phyloP scores from a whole-genome alignment of 2,888 invertebrate species.

The Lycia hirtaria region DNA sequence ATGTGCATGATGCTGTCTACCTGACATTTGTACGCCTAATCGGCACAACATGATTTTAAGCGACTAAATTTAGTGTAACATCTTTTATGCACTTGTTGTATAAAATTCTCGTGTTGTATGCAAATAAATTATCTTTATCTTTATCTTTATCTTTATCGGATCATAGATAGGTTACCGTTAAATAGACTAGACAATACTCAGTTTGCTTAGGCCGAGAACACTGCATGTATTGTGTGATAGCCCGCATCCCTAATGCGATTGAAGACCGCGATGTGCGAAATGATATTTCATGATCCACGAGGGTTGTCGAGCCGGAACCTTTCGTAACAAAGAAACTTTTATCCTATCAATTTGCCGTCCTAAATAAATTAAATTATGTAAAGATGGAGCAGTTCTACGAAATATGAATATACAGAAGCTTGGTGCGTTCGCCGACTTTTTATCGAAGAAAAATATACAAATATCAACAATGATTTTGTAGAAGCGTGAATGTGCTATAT shows the following conservation, averaged over 20 bases:
- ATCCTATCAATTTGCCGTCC: slow-evolving; percentile 35
- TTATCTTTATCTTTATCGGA: no score
- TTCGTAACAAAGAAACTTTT: slow-evolving; percentile 39
- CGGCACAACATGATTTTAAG: no score
- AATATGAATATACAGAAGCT: slow-evolving; percentile 8
- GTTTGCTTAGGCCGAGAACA: slow-evolving; percentile 53
- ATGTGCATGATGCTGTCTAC: no score
- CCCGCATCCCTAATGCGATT: slow-evolving; percentile 42
- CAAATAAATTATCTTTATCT: no score
- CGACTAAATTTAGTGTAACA: no score
- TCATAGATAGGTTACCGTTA: slow-evolving; percentile 50
- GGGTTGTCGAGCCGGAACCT: slow-evolving; percentile 33
- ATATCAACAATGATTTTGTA: slow-evolving; percentile 57
- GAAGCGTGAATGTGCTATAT: slow-evolving; percentile 70
- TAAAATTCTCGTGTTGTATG: no score
- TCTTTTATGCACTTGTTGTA: no score
- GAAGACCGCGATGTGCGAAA: slow-evolving; percentile 39
- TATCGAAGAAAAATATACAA: slow-evolving; percentile 30
- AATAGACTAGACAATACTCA: slow-evolving; percentile 56
- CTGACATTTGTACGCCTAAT: no score
- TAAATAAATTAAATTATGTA: slow-evolving; percentile 37
- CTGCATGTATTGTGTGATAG: slow-evolving; percentile 43
- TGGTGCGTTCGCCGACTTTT: slow-evolving; percentile 20
- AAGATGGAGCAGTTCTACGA: slow-evolving; percentile 12
- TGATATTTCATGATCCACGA: slow-evolving; percentile 41